These are phyloP conservation scores for Porites evermanni DNA, from an alignment of 92 coral and sea anemone genomes.

Conservation along the genomic window DNA sequence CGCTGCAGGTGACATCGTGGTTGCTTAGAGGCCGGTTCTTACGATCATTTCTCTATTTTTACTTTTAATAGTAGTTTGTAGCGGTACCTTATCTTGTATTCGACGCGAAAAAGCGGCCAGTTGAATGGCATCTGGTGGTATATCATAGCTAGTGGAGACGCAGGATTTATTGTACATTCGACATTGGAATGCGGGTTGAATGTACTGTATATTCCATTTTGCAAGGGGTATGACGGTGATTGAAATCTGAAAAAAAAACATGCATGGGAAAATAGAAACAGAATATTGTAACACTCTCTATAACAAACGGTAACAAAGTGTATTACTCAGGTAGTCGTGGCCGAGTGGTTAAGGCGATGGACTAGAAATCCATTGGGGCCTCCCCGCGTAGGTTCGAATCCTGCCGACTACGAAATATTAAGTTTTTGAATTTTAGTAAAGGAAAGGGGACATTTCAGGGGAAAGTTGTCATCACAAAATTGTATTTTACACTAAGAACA, in stretches of 20 bases:
- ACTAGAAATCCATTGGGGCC: constrained; percentile 92
- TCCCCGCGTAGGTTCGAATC: constrained; percentile 98
- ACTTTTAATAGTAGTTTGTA: neutral
- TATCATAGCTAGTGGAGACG: constrained; percentile 60
- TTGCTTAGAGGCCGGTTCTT: too few relatives aligned
- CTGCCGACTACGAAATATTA: constrained; percentile 62
- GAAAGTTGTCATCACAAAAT: too few relatives aligned
- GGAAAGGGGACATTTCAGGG: too few relatives aligned
- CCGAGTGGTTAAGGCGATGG: constrained; percentile 92
- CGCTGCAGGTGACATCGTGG: too few relatives aligned
- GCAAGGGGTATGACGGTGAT: constrained; percentile 74
- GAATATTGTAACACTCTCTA: neutral
- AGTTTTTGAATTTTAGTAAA: too few relatives aligned
- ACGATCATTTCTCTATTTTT: too few relatives aligned
- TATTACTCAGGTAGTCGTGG: constrained; percentile 64
- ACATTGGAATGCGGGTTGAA: constrained; percentile 86
- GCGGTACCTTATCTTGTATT: constrained; percentile 19
- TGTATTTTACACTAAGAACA: too few relatives aligned
- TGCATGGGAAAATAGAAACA: neutral
- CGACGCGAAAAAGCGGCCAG: constrained; percentile 40
- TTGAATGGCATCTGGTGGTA: constrained; percentile 62
- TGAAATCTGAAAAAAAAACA: constrained; percentile 67
- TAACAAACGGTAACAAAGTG: neutral
- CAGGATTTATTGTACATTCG: constrained; percentile 71
- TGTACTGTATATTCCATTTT: constrained; percentile 79